phyloP scores from a whole-genome alignment of 2,113 vertebrate genomes.

The Sylvilagus bachmani region DNA sequence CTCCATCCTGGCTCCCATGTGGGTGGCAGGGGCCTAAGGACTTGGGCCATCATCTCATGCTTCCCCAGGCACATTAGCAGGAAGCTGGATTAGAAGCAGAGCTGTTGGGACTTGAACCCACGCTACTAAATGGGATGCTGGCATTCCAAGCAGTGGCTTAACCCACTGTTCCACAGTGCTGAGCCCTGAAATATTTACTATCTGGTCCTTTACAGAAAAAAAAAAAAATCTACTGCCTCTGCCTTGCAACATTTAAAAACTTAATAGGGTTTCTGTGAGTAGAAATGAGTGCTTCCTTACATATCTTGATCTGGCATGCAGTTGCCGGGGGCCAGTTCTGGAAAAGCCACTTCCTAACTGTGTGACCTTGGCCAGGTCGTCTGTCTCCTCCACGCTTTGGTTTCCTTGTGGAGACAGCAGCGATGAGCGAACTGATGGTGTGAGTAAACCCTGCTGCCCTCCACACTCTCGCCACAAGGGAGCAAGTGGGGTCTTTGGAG shows the following conservation, averaged over 20 bases:
- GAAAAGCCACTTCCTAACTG: not conserved
- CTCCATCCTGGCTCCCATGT: too few relatives aligned
- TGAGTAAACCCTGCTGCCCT: not conserved
- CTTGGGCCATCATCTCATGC: too few relatives aligned
- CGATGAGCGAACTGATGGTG: not conserved
- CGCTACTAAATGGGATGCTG: too few relatives aligned
- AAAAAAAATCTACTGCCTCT: not conserved
- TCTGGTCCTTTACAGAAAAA: not conserved
- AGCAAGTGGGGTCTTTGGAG: not conserved
- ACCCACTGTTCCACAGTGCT: too few relatives aligned
- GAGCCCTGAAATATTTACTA: not conserved
- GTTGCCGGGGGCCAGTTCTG: not conserved
- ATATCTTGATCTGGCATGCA: not conserved
- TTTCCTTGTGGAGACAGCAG: not conserved
- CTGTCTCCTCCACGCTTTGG: not conserved
- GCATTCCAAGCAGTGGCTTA: too few relatives aligned
- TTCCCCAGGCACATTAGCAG: too few relatives aligned
- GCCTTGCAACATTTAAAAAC: slow-evolving; percentile 21
- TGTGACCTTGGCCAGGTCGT: slow-evolving; percentile 3
- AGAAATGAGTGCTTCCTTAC: not conserved
- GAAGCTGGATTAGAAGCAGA: too few relatives aligned
- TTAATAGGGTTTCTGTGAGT: not conserved
- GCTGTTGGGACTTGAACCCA: too few relatives aligned
- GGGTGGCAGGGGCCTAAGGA: too few relatives aligned
- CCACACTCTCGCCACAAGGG: not conserved